These are phyloP conservation scores for Margaritifera margaritifera DNA, from an alignment of 2,888 invertebrate genomes.

Conservation along the genomic window DNA sequence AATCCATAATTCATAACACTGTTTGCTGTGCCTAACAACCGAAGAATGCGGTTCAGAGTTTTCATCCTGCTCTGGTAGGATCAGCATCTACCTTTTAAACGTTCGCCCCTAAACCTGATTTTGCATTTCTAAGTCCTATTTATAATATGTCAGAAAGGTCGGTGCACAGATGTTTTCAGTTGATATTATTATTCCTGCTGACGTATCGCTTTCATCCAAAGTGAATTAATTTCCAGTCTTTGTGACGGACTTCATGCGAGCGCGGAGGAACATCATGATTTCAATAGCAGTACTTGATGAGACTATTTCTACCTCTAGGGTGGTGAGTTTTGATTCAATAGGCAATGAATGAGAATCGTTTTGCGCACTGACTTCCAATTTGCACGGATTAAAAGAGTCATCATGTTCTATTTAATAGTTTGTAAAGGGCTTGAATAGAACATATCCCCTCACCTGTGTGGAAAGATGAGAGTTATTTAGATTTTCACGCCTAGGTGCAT, in stretches of 20 bases:
- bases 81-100: too few relatives aligned
- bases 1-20: too few relatives aligned
- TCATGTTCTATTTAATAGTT: background rate
- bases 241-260: conserved; percentile 17
- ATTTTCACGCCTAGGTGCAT: too few relatives aligned
- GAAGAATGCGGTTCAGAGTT: too few relatives aligned
- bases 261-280: conserved; percentile 6
- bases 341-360: conserved; percentile 18
- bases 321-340: conserved; percentile 10
- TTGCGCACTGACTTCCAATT: conserved; percentile 19
- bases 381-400: conserved; percentile 4
- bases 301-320: conserved; percentile 8
- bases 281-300: conserved; percentile 1
- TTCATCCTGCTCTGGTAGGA: too few relatives aligned
- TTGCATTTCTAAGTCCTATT: conserved; percentile 20
- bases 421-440: too few relatives aligned
- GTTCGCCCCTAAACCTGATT: conserved; percentile 4
- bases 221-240: conserved; percentile 30
- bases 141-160: conserved; percentile 10
- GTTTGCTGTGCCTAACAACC: too few relatives aligned
- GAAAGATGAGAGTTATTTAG: too few relatives aligned
- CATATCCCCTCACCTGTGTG: too few relatives aligned
- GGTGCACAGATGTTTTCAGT: conserved; percentile 30
- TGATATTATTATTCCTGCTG: conserved; percentile 20
- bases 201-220: conserved; percentile 31